These are phyloP conservation scores for Recurvirostra avosetta DNA, from an alignment of 2,113 vertebrate genomes.

Conservation along the genomic window DNA sequence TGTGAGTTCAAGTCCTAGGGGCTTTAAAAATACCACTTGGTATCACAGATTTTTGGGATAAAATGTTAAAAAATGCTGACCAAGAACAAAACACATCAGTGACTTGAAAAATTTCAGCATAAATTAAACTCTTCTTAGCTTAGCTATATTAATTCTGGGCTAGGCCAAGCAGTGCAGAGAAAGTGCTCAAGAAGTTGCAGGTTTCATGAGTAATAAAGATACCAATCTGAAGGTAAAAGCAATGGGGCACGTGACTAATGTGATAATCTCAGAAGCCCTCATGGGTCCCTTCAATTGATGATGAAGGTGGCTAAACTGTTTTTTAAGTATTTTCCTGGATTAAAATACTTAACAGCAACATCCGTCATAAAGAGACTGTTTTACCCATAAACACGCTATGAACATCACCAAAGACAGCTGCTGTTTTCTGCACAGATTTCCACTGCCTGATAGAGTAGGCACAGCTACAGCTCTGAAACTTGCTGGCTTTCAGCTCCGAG, in stretches of 20 bases:
- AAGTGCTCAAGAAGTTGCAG: not conserved
- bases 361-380: not conserved
- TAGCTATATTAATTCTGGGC: not conserved
- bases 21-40: not conserved
- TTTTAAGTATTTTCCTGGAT: not conserved
- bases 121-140: not conserved
- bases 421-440: not conserved
- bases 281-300: not conserved
- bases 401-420: not conserved
- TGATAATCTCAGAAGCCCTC: not conserved
- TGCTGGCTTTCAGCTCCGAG: conserved; percentile 12
- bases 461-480: not conserved
- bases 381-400: not conserved
- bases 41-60: not conserved
- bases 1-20: not conserved
- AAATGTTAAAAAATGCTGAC: not conserved
- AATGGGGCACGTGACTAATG: not conserved
- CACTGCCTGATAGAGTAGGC: not conserved
- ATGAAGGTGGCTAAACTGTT: not conserved
- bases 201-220: not conserved
- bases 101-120: not conserved
- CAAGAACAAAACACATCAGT: not conserved
- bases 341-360: not conserved
- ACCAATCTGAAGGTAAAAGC: not conserved
- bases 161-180: not conserved